Base-by-base conservation (phyloP, 2,888 invertebrate genomes). In the Pediacus dermestoides region DNA sequence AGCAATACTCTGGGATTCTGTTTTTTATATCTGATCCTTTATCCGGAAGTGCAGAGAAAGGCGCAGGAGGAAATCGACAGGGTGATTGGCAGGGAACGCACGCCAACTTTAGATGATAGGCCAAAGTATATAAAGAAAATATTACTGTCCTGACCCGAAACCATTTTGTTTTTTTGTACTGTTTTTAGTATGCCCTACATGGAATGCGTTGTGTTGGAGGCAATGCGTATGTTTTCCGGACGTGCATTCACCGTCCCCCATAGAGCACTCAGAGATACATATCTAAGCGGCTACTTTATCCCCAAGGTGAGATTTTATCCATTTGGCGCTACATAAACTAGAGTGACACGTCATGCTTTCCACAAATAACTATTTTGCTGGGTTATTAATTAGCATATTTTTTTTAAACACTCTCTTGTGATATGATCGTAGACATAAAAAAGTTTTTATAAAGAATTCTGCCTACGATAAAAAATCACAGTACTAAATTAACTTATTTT, bases 181-280 rank as follows among this genome's bases (percentile, higher is more conserved):
- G 7, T 30, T 70, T 74, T 12, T 63, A 86, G 85, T 33, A 77
- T 91, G 80, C 86, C 88, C 0, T 90, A 87, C 59, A 78, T 84
- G 41, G 87, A 87, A 59, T 87, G 87, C 0, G 74, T 88, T 4
- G 82, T 85, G 0, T 70, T 84, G 54, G 90, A 91, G 65, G 77
- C 85, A 0, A 65, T 90, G 1, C 74, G 91, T 26, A 81, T 88
- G 71, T 89, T 90, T 60, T 82, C 84, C 77, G 84, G 84, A 0
- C 72, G 85, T 46, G 82, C 84, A 0, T 82, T 88, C 59, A 83
- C 84, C 6, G 78, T 90, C 2, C 88, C 89, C 0, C 89, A 89
- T 63, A 75, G 89, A 31, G 86, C 89, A 1, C 52, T 86, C 4
- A 76, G 73, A 46, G 80, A 88, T 46, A 88, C 88, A 0, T 73